These are phyloP conservation scores for Gadopsis marmoratus DNA, from an alignment of 2,797 vertebrate genomes.

Conservation along the genomic window DNA sequence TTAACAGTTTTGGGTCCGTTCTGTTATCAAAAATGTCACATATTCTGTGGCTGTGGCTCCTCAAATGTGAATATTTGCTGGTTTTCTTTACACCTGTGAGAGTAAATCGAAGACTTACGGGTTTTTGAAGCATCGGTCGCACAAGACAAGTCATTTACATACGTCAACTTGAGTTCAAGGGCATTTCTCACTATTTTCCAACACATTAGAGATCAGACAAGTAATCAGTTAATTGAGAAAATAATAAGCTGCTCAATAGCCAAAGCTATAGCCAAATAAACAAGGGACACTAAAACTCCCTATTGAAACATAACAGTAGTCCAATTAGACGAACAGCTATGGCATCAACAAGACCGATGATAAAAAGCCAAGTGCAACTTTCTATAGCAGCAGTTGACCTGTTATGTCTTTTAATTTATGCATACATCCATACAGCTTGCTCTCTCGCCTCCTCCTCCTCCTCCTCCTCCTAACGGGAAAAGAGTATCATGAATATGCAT, in stretches of 20 bases:
- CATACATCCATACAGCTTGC: slow-evolving; percentile 28
- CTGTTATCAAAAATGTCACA: too few species aligned
- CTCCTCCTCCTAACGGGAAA: slow-evolving; percentile 34
- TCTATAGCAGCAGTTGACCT: slow-evolving; percentile 16
- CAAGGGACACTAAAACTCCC: not conserved
- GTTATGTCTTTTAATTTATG: slow-evolving; percentile 40
- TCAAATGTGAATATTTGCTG: too few species aligned
- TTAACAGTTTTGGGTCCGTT: too few species aligned
- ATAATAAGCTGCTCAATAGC: not conserved
- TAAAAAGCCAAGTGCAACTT: slow-evolving; percentile 4
- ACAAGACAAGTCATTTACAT: not conserved
- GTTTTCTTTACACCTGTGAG: too few species aligned
- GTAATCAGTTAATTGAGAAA: too few species aligned
- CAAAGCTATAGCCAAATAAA: not conserved
- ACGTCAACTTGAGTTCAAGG: not conserved
- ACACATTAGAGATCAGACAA: not conserved
- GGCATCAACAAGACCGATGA: not conserved
- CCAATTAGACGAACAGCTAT: not conserved
- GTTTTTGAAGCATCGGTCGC: not conserved
- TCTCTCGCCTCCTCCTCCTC: slow-evolving; percentile 3
- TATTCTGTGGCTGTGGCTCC: too few species aligned
- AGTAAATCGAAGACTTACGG: not conserved
- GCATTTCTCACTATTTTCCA: not conserved
- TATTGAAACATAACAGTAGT: not conserved
- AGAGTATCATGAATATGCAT: slow-evolving; percentile 67